A percentile compares a stretch with the other conserved stretches of the same genome.
Evolutionary conservation across 2,797 vertebrate genomes (phyloP).

Genomic region (Salmo trutta): DNA sequence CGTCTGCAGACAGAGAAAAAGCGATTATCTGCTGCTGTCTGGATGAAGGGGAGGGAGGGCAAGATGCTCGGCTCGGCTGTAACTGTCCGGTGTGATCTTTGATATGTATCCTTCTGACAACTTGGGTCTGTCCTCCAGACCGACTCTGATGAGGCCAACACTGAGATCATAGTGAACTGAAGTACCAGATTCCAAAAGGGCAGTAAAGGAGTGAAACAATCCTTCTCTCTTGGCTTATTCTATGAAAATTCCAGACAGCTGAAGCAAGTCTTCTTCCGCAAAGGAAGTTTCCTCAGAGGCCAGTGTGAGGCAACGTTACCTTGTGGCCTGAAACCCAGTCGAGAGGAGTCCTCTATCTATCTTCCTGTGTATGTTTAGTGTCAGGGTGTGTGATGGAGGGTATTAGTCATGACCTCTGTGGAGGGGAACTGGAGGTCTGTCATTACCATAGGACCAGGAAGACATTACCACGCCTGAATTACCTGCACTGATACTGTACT

Average conservation of each 20-base stretch:
- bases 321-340: neutral
- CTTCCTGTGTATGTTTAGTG: slow-evolving; percentile 29
- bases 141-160: neutral
- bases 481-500: slow-evolving; percentile 53
- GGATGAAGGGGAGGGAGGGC: slow-evolving; percentile 13
- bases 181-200: neutral
- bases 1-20: slow-evolving; percentile 40
- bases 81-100: slow-evolving; percentile 6
- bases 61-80: neutral
- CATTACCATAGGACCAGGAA: slow-evolving; percentile 64
- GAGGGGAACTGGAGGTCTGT: slow-evolving; percentile 52
- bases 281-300: neutral
- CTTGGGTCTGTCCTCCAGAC: slow-evolving; percentile 12
- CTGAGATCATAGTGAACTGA: neutral
- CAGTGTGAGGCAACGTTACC: neutral
- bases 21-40: slow-evolving; percentile 32
- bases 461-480: slow-evolving; percentile 51
- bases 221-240: neutral
- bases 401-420: slow-evolving; percentile 66
- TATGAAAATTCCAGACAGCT: neutral
- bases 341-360: neutral
- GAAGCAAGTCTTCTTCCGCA: neutral
- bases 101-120: slow-evolving; percentile 10
- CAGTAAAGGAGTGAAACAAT: neutral
- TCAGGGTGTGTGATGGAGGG: slow-evolving; percentile 50